Base-by-base conservation (phyloP, 2,113 vertebrate species). In the Albula glossodonta region DNA sequence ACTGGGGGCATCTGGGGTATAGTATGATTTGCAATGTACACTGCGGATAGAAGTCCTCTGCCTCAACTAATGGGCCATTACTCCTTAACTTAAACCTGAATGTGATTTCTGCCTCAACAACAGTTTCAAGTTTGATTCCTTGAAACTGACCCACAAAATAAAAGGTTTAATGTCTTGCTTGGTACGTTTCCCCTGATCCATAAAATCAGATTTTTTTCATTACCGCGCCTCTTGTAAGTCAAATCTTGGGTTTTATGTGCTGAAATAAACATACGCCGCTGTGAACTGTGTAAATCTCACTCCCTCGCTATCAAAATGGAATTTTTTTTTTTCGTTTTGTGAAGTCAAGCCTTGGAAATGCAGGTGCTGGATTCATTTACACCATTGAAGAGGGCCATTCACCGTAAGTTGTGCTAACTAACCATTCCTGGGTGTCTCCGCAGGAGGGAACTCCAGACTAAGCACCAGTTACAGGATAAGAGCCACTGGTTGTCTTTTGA, bases 11-110 rank as follows among this genome's bases (percentile, higher is more conserved):
- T 86, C 53, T 66, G 52, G 52, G 53, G 51, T 48, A 4, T 79
- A 50, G 56, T 19, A 80, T 86, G 84, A 81, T 81, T 86, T 80
- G 80, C n/a, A 41, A 10, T 56, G 60, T 82, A 31, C 66, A 81
- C n/a, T 82, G 80, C 57, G 74, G 57, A 63, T 80, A 19, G 41
- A 85, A 60, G 56, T 25, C n/a, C 51, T 50, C 4, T 60, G 78
- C 11, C 48, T 85, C 78, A 50, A n/a, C 78, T 81, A 85, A 85
- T 85, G 49, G 84, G 12, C 84, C 19, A 57, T 85, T 85, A 85
- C 77, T 53, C 49, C 41, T 19, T 41, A 51, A 57, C 77, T 79
- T 85, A 57, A 85, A 85, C 79, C 50, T 60, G 51, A n/a, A 78
- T 60, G 77, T 50, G 53, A 19, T 77, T 57, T 85, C 84, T 78